Evolutionary conservation across 1,140 invertebrate genomes (phyloP).

Genomic region (Apocrypta bakeri): DNA sequence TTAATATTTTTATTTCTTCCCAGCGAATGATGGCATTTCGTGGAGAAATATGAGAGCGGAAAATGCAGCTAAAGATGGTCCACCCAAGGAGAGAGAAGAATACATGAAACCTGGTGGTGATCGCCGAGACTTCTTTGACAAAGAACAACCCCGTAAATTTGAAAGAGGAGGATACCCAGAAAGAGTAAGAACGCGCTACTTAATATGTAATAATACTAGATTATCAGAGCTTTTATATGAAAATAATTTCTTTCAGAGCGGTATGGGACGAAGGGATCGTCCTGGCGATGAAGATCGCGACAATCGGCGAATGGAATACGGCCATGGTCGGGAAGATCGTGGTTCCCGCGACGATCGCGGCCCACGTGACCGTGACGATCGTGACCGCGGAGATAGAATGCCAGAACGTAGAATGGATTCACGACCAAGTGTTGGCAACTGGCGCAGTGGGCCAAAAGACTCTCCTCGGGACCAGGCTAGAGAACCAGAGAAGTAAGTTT

Average conservation of each 20-base stretch:
- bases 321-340: not conserved
- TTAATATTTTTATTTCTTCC: not conserved
- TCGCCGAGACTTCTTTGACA: not conserved
- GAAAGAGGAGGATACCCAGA: not conserved
- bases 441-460: not conserved
- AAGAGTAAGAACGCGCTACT: not conserved
- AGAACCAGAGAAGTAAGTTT: conserved; percentile 6
- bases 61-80: not conserved
- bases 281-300: not conserved
- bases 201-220: not conserved
- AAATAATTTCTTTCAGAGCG: not conserved
- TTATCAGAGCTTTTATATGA: not conserved
- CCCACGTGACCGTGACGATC: not conserved
- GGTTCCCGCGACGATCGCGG: no score
- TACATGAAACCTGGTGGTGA: not conserved
- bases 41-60: not conserved
- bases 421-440: not conserved
- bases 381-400: not conserved
- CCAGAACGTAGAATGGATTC: not conserved
- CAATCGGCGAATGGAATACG: not conserved
- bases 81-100: not conserved
- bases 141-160: not conserved
- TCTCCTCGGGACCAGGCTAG: not conserved
- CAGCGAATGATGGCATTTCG: not conserved
- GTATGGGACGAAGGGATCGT: not conserved